Evolutionary conservation across 2,797 vertebrate genomes (phyloP).

Genomic region (Lagothrix lagotricha): DNA sequence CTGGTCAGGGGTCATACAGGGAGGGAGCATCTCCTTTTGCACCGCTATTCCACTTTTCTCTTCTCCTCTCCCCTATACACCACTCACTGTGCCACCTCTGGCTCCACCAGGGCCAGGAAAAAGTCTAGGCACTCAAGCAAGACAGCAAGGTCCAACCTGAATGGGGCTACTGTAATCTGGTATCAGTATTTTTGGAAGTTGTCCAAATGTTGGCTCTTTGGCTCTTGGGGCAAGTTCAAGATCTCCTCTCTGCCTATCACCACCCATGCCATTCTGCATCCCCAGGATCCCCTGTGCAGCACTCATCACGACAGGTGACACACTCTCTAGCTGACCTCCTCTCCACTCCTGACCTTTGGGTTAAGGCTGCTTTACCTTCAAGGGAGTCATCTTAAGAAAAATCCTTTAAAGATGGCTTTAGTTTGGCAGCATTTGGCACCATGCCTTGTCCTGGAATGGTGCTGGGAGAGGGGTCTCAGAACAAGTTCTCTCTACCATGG

Average conservation of each 20-base stretch:
- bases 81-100: neutral
- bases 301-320: neutral
- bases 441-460: neutral
- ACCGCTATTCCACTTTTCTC: neutral
- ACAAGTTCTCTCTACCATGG: neutral
- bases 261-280: too few species aligned
- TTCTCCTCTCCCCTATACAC: neutral
- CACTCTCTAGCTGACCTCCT: neutral
- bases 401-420: neutral
- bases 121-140: neutral
- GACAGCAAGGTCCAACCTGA: neutral
- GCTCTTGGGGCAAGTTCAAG: neutral
- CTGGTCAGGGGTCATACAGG: neutral
- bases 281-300: neutral
- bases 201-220: neutral
- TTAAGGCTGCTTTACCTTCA: neutral
- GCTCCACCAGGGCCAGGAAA: too few species aligned
- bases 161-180: neutral
- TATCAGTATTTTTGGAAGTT: neutral
- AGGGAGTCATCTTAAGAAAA: neutral
- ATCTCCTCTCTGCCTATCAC: neutral
- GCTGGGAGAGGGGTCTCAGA: neutral
- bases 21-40: neutral
- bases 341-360: neutral
- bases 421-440: neutral